A percentile compares a stretch with the other conserved stretches of the same genome.
Evolutionary conservation across 1,140 invertebrate species (phyloP).

Genomic region (Aplysia californica): DNA sequence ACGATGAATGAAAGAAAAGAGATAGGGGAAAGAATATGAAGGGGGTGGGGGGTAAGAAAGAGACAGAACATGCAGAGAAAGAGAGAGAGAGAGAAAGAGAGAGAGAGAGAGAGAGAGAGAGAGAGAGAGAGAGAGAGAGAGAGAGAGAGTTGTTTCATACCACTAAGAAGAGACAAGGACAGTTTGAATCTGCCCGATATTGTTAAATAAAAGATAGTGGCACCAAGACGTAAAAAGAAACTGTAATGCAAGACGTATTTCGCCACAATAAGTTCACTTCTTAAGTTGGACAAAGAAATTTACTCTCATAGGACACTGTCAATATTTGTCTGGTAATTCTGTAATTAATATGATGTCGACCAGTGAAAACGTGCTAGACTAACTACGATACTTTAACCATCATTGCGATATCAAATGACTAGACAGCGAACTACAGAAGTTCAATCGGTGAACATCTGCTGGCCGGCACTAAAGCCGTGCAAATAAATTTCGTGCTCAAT

Average conservation of each 20-base stretch:
- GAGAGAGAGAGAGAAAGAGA: constrained; percentile 6
- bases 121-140: not conserved
- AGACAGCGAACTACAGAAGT: too few species aligned
- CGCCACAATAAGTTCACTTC: not conserved
- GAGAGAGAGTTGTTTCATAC: not conserved
- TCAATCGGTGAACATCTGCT: too few species aligned
- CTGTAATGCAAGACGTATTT: not conserved
- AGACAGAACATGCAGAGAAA: not conserved
- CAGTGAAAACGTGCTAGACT: too few species aligned
- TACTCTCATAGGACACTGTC: too few species aligned
- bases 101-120: constrained; percentile 7
- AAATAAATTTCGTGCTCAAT: too few species aligned
- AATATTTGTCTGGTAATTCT: too few species aligned
- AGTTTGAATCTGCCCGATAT: not conserved
- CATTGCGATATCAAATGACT: too few species aligned
- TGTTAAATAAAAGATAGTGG: not conserved
- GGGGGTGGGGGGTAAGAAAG: not conserved
- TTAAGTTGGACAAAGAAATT: too few species aligned
- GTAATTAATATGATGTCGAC: too few species aligned
- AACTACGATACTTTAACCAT: too few species aligned
- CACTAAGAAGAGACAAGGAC: too few species aligned
- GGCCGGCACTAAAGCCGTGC: too few species aligned
- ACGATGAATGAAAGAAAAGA: not conserved
- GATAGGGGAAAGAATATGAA: not conserved
- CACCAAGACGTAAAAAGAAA: not conserved